Evolutionary conservation across 2,888 invertebrate genomes (phyloP).

Genomic region (Drosophila prostipennis): DNA sequence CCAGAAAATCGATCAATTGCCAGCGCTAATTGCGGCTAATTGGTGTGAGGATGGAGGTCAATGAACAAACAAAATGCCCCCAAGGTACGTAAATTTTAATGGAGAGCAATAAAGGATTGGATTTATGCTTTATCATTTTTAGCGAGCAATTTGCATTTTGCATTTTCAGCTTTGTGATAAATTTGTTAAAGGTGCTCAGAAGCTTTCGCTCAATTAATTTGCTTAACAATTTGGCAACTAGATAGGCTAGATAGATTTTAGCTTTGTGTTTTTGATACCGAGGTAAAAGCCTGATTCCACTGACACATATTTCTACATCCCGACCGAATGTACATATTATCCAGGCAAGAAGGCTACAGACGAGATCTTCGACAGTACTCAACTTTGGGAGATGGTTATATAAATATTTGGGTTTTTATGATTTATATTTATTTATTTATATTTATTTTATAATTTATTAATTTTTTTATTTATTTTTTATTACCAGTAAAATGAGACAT

Average conservation of each 20-base stretch:
- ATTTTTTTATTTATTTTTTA: no score
- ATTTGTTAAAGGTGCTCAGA: not conserved
- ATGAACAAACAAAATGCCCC: slow-evolving; percentile 31
- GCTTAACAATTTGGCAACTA: not conserved
- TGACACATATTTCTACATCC: slow-evolving; percentile 35
- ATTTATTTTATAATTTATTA: no score
- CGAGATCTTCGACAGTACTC: slow-evolving; percentile 3
- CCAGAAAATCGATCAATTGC: slow-evolving; percentile 25
- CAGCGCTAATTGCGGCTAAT: slow-evolving; percentile 32
- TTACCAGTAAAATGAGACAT: slow-evolving; percentile 1
- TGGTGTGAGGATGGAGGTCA: slow-evolving; percentile 33
- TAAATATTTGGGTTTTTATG: no score
- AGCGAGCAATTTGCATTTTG: slow-evolving; percentile 17
- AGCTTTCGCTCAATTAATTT: not conserved
- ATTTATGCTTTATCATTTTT: not conserved
- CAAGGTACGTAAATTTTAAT: slow-evolving; percentile 27
- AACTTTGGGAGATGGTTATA: not conserved
- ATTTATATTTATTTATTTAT: no score
- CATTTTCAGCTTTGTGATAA: slow-evolving; percentile 1
- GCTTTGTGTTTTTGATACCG: slow-evolving; percentile 1
- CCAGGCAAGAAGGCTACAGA: slow-evolving; percentile 7
- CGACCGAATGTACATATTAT: slow-evolving; percentile 23
- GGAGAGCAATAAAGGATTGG: slow-evolving; percentile 5
- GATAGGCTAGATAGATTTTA: slow-evolving; percentile 3
- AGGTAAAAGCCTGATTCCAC: slow-evolving; percentile 30